Evolutionary conservation across 2,888 invertebrate genomes (phyloP).

Genomic region (Spilarctia lutea): DNA sequence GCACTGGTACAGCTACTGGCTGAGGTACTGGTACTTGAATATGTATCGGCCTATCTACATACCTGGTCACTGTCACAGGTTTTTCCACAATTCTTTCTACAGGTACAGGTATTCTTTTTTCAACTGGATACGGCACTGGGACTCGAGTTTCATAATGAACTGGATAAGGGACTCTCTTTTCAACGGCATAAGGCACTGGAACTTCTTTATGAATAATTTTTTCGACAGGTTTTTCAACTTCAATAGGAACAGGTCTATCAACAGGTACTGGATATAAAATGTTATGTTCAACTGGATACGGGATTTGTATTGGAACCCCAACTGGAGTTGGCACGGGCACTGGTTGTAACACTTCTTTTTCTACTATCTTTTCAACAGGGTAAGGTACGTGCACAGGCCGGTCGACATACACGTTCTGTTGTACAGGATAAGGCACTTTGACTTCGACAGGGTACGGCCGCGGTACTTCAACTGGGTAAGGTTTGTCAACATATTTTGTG

Average conservation of each 20-base stretch:
- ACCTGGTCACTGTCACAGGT: constrained; percentile 82
- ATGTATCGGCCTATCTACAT: constrained; percentile 77
- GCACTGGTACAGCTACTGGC: constrained; percentile 72
- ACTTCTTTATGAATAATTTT: constrained; percentile 74
- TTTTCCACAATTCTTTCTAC: constrained; percentile 85
- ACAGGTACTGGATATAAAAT: constrained; percentile 73
- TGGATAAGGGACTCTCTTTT: constrained; percentile 80
- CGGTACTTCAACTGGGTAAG: constrained; percentile 85
- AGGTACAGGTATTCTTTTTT: constrained; percentile 74
- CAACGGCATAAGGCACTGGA: constrained; percentile 82
- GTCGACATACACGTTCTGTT: constrained; percentile 84
- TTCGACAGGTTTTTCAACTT: constrained; percentile 75
- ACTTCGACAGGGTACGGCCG: constrained; percentile 85
- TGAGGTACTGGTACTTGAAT: constrained; percentile 77
- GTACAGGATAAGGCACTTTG: constrained; percentile 81
- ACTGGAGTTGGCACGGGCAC: constrained; percentile 79
- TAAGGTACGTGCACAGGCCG: constrained; percentile 81
- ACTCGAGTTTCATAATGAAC: constrained; percentile 79
- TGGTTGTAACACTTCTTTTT: constrained; percentile 78
- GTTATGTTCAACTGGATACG: constrained; percentile 73
- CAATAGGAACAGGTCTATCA: constrained; percentile 76
- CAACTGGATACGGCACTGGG: constrained; percentile 82
- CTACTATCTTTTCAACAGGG: constrained; percentile 83
- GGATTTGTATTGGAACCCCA: constrained; percentile 71
- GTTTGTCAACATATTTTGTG: constrained; percentile 85